Conservation (phyloP, 2,797 vertebrate genomes). For the Siniperca obscura region DNA sequence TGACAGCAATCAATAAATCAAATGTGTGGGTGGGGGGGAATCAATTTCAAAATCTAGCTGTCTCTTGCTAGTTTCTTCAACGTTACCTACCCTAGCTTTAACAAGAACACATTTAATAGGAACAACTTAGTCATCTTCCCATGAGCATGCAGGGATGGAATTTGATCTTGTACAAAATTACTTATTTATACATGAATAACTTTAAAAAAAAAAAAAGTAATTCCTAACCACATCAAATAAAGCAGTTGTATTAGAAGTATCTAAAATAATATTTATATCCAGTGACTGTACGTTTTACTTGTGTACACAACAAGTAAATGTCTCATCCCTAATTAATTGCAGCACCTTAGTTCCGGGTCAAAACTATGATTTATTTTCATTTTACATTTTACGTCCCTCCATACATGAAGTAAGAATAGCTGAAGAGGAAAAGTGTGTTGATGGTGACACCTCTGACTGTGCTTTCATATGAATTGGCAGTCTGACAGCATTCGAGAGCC, state of each 20-base stretch:
- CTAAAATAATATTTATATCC: not conserved
- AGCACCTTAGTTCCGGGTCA: not conserved
- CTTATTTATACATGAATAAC: not conserved
- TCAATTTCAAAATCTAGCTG: too few species aligned
- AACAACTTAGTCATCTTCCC: not conserved
- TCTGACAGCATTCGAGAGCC: constrained; percentile 62
- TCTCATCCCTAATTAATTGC: not conserved
- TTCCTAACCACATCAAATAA: constrained; percentile 1
- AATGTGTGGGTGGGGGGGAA: too few species aligned
- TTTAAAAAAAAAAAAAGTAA: not conserved
- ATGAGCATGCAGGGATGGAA: not conserved
- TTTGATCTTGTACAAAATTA: not conserved
- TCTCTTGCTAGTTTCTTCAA: too few species aligned
- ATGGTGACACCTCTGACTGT: constrained; percentile 64
- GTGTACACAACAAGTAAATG: not conserved
- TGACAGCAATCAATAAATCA: too few species aligned
- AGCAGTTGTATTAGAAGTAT: not conserved
- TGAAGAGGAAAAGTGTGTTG: constrained; percentile 49
- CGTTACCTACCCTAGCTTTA: too few species aligned
- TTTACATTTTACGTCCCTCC: constrained; percentile 10
- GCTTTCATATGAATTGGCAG: constrained; percentile 66
- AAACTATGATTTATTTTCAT: constrained; percentile 9
- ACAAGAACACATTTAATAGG: not conserved
- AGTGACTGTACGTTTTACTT: not conserved
- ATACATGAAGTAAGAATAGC: constrained; percentile 40